Base-by-base conservation (phyloP, 1,140 invertebrate species). In the Trichogramma pretiosum region DNA sequence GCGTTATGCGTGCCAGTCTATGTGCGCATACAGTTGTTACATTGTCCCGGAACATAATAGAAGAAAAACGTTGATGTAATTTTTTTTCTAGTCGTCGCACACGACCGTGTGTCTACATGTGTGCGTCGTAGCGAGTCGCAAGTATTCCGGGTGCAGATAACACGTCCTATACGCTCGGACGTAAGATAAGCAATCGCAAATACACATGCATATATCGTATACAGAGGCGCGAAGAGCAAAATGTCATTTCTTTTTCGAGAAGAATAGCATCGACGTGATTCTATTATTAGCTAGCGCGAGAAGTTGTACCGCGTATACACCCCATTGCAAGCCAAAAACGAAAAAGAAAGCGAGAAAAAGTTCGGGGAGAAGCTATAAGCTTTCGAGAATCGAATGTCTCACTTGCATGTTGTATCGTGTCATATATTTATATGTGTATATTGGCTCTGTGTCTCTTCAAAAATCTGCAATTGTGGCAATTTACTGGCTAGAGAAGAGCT, bases 391-490 rank as follows among this genome's bases (percentile, higher is more conserved):
- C 43, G 37, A 50, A 50, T 50, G 32, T 46, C 42, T 43, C 42
- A 11, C n/a, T 3, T 7, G 19, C 60, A 61, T 59, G 60, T 65
- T 61, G 24, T 28, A 51, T 23, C 51, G 54, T 55, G 55, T 55
- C 56, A 48, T 53, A 53, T 55, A 52, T 42, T 41, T 50, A 41
- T 23, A 48, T 58, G 53, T 53, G 18, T 18, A 28, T 62, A 63
- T 65, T 55, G 60, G 64, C 63, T 59, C 60, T 60, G 65, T 58
- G 59, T 60, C 49, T 58, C 55, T 57, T 54, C 53, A 57, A 63
- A 58, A 65, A 64, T 70, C 60, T 65, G 58, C 61, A 62, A 66
- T 66, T 67, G 64, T 67, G 62, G 62, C n/a, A n/a, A n/a, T n/a
- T n/a, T n/a, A n/a, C n/a, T n/a, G n/a, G n/a, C n/a, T n/a, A n/a